Conservation (phyloP, 1,140 invertebrate species). For the Oreohelix idahoensis region DNA sequence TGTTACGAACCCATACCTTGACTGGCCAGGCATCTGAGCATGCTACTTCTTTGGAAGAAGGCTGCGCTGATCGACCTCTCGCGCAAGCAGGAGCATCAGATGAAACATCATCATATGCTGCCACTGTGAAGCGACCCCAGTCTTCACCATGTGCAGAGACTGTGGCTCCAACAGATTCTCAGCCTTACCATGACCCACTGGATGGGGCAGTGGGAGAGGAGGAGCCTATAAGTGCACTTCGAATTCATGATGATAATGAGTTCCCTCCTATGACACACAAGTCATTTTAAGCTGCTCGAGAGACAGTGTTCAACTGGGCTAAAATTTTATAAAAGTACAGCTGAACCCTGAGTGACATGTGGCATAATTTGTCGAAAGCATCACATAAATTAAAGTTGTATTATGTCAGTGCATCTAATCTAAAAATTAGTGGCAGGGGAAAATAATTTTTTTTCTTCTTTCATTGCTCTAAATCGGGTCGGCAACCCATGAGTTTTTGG, state of each 20-base stretch:
- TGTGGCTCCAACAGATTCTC: slow-evolving; percentile 57
- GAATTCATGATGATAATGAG: slow-evolving; percentile 85
- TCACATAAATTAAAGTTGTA: no score
- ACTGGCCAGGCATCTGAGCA: slow-evolving; percentile 49
- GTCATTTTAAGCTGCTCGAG: no score
- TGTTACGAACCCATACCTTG: slow-evolving; percentile 79
- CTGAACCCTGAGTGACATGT: no score
- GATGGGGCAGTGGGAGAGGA: slow-evolving; percentile 59
- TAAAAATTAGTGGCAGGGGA: no score
- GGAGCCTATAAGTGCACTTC: slow-evolving; percentile 77
- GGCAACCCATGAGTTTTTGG: no score
- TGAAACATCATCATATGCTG: slow-evolving; percentile 58
- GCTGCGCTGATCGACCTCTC: slow-evolving; percentile 51
- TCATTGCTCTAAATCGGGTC: no score
- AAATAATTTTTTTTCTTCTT: no score
- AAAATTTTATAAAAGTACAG: no score
- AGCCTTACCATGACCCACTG: slow-evolving; percentile 64
- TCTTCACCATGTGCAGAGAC: slow-evolving; percentile 34
- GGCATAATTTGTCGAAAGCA: no score
- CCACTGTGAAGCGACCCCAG: slow-evolving; percentile 48
- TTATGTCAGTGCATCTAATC: no score
- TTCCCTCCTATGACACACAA: slow-evolving; percentile 86
- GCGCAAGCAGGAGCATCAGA: slow-evolving; percentile 11
- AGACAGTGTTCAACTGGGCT: no score
- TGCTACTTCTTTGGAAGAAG: slow-evolving; percentile 43